These are phyloP conservation scores for Cyclura pinguis DNA, from an alignment of 2,797 vertebrate species.

Conservation along the genomic window DNA sequence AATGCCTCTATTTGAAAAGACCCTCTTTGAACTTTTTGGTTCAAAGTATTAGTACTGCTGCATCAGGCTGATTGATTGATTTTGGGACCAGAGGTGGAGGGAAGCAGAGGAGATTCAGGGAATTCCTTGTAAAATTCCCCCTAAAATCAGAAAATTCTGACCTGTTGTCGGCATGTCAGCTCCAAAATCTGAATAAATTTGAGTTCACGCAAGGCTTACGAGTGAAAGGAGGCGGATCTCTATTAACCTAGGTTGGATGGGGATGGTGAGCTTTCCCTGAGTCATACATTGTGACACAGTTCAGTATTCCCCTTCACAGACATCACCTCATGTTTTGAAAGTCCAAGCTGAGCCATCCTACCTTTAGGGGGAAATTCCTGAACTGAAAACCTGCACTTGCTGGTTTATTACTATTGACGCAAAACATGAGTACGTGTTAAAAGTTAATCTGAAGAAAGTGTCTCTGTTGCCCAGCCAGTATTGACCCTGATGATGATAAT, in stretches of 20 bases:
- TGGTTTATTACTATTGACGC: background rate
- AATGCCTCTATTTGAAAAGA: background rate
- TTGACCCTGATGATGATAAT: background rate
- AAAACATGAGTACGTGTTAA: background rate
- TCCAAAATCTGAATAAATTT: background rate
- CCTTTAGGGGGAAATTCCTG: conserved; percentile 10
- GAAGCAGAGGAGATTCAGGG: background rate
- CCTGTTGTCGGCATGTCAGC: background rate
- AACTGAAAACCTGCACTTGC: background rate
- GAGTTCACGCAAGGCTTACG: conserved; percentile 18
- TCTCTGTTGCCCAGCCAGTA: background rate
- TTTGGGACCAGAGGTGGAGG: background rate
- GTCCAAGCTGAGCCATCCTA: background rate
- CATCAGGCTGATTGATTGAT: background rate
- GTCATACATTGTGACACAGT: rapidly evolving
- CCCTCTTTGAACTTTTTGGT: background rate
- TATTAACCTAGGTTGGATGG: background rate
- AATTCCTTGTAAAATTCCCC: conserved; percentile 10
- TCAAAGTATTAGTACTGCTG: too few species aligned
- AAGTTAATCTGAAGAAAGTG: background rate
- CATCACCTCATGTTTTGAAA: background rate
- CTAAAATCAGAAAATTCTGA: conserved; percentile 10
- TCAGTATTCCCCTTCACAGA: background rate
- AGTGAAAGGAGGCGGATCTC: background rate
- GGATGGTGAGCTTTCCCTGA: background rate